A percentile compares a stretch with the other conserved stretches of the same genome.
These are phyloP conservation scores for Phalacrocorax aristotelis DNA, from an alignment of 2,113 vertebrate genomes.

Conservation along the genomic window DNA sequence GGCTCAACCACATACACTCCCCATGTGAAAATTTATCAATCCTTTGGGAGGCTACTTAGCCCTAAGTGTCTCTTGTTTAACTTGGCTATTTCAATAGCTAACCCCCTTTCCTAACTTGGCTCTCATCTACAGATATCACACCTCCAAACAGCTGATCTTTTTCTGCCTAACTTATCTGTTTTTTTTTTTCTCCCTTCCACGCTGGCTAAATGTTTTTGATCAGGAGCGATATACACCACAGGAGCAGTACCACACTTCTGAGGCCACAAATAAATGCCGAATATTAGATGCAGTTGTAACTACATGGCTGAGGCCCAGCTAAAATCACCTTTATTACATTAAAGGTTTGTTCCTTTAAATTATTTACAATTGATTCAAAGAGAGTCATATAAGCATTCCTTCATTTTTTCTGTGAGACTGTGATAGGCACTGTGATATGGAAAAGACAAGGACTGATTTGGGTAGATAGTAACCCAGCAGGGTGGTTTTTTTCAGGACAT, in stretches of 20 bases:
- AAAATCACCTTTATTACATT: not conserved
- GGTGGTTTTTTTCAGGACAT: not conserved
- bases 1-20: slow-evolving; percentile 31
- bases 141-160: slow-evolving; percentile 64
- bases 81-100: slow-evolving; percentile 57
- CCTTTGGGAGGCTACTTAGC: slow-evolving; percentile 61
- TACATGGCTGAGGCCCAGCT: not conserved
- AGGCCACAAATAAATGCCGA: slow-evolving; percentile 20
- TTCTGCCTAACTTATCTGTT: slow-evolving; percentile 27
- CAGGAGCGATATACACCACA: not conserved
- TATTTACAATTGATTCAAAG: not conserved
- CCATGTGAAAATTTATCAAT: slow-evolving; percentile 66
- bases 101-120: slow-evolving; percentile 52
- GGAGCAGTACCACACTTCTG: not conserved
- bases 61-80: slow-evolving; percentile 66
- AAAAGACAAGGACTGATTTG: not conserved
- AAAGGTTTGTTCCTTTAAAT: not conserved
- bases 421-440: not conserved
- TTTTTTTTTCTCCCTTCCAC: not conserved
- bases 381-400: not conserved
- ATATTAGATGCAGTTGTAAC: slow-evolving; percentile 3
- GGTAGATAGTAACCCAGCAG: not conserved
- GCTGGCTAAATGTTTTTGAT: slow-evolving; percentile 37
- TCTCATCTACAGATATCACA: slow-evolving; percentile 55
- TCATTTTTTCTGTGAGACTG: not conserved